A percentile compares a stretch with the other conserved stretches of the same genome.
Conservation (phyloP, 2,797 vertebrate genomes). For the Sibirionetta formosa region DNA sequence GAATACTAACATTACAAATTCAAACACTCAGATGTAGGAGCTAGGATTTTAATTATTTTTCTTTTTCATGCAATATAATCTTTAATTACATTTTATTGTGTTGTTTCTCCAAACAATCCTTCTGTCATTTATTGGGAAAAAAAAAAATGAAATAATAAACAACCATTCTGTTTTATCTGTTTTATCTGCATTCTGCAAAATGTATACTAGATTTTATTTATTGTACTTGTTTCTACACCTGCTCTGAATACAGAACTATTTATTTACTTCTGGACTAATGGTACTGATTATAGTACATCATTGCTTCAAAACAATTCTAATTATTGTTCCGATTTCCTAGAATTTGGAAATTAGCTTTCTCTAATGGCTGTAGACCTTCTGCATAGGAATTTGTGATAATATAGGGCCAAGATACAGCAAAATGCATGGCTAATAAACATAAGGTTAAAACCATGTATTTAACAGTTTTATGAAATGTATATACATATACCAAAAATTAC, state of each 20-base stretch:
- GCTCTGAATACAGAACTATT: conserved; percentile 7
- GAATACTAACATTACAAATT: background rate
- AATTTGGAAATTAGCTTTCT: background rate
- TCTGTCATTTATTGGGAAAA: background rate
- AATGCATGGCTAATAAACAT: background rate
- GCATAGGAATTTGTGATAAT: background rate
- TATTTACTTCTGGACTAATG: background rate
- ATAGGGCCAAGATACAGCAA: background rate
- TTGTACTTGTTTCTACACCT: background rate
- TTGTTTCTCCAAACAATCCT: background rate
- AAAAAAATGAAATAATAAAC: background rate
- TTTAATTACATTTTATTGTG: background rate
- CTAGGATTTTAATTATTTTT: background rate
- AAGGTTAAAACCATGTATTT: background rate
- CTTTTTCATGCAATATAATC: background rate
- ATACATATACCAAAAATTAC: background rate
- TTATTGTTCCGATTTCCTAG: background rate
- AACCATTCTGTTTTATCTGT: background rate
- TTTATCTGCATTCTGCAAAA: conserved; percentile 19
- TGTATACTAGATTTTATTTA: background rate
- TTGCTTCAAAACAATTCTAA: background rate
- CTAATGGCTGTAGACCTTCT: background rate
- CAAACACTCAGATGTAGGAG: background rate
- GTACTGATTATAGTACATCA: background rate
- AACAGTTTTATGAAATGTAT: background rate